A percentile compares a stretch with the other conserved stretches of the same genome.
Conservation (phyloP, 2,888 invertebrate genomes). For the Leptinotarsa juncta region DNA sequence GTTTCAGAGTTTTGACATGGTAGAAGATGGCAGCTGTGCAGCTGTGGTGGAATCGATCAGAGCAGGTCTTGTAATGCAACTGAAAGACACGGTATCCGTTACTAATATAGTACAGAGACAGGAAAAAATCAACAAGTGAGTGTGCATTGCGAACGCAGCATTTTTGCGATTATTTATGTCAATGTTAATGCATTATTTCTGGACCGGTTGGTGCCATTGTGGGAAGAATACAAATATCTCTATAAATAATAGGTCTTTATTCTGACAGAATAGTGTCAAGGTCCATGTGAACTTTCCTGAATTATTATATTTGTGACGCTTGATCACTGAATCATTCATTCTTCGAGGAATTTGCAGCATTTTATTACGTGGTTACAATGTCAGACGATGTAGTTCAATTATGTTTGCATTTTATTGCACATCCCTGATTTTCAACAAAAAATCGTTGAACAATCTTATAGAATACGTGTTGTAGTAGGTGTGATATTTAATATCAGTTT, state of each 20-base stretch:
- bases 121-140: constrained; percentile 80
- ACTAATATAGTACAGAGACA: constrained; percentile 78
- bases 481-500: neutral
- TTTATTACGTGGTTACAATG: constrained; percentile 1
- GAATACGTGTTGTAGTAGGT: neutral
- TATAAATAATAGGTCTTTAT: constrained; percentile 40
- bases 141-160: constrained; percentile 33
- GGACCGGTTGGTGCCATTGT: constrained; percentile 11
- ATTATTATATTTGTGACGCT: constrained; percentile 24
- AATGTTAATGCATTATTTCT: constrained; percentile 36
- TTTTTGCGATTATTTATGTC: constrained; percentile 27
- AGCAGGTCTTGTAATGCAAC: constrained; percentile 86
- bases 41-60: constrained; percentile 85
- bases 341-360: neutral
- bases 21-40: constrained; percentile 82
- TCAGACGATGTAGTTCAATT: neutral
- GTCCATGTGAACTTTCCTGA: constrained; percentile 29
- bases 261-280: constrained; percentile 41
- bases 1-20: constrained; percentile 70
- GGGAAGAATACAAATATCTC: constrained; percentile 29
- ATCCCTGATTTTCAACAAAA: neutral
- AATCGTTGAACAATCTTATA: neutral
- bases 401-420: constrained; percentile 2
- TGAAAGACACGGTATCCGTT: constrained; percentile 83
- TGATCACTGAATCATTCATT: constrained; percentile 15